Percentiles rank a stretch among this genome's conserved stretches.
Conservation (phyloP, 2,888 invertebrate genomes). For the Lepidocyrtinus sp. region DNA sequence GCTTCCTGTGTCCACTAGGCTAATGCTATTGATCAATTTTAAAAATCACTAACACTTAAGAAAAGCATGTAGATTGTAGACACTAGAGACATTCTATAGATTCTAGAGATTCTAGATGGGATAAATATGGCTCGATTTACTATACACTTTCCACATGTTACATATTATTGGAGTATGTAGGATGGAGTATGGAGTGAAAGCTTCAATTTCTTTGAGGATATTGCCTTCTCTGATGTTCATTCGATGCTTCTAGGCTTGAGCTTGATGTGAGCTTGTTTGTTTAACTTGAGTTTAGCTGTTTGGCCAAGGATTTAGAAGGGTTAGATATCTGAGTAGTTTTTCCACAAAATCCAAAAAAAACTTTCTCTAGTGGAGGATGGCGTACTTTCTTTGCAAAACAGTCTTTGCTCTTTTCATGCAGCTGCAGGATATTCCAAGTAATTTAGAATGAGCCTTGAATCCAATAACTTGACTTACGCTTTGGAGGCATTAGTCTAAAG, state of each 20-base stretch:
- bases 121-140: constrained; percentile 5
- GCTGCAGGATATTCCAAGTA: constrained; percentile 2
- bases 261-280: constrained; percentile 10
- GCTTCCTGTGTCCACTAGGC: not conserved
- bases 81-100: constrained; percentile 6
- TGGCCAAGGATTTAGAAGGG: not conserved
- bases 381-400: no score
- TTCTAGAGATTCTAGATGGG: not conserved
- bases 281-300: constrained; percentile 11
- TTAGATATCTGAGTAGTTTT: not conserved
- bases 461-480: not conserved
- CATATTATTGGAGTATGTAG: not conserved
- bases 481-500: constrained; percentile 1
- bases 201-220: no score
- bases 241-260: no score
- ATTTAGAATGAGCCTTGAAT: not conserved
- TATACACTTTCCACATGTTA: not conserved
- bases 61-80: no score
- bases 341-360: not conserved
- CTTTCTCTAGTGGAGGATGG: no score
- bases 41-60: not conserved
- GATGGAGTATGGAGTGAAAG: no score
- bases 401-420: not conserved
- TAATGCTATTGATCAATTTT: constrained; percentile 3
- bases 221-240: no score